A percentile compares a stretch with the other conserved stretches of the same genome.
phyloP scores from a whole-genome alignment of 1,140 invertebrate genomes.

The Aricia agestis region DNA sequence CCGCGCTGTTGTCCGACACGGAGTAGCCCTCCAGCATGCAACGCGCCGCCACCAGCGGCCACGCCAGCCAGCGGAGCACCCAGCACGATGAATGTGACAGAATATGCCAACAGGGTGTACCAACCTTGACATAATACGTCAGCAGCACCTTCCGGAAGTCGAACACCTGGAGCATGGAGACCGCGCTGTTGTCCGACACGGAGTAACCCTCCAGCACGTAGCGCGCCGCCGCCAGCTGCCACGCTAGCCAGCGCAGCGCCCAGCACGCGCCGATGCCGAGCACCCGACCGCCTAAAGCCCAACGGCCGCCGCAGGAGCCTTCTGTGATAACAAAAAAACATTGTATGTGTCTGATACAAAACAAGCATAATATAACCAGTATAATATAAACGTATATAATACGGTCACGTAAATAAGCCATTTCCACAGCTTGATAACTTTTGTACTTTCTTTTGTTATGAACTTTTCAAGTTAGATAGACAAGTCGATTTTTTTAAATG shows the following conservation, averaged over 20 bases:
- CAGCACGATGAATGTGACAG: constrained; percentile 87
- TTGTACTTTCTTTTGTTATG: too few relatives aligned
- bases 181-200: constrained; percentile 97
- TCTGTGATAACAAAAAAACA: constrained; percentile 64
- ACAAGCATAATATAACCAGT: too few relatives aligned
- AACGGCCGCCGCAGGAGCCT: constrained; percentile 79
- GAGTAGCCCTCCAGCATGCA: constrained; percentile 99
- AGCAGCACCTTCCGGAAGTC: constrained; percentile 97
- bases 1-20: constrained; percentile 97
- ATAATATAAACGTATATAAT: too few relatives aligned
- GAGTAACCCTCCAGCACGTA: constrained; percentile 99
- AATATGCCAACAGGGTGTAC: constrained; percentile 78
- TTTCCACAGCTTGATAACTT: too few relatives aligned
- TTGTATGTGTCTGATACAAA: too few relatives aligned
- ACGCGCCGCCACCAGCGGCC: constrained; percentile 95
- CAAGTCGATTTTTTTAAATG: too few relatives aligned
- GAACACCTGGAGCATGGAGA: constrained; percentile 97
- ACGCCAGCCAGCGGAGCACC: constrained; percentile 97
- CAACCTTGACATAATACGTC: constrained; percentile 97
- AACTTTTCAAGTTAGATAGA: too few relatives aligned
- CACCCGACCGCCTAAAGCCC: constrained; percentile 85
- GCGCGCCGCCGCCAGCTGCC: constrained; percentile 96
- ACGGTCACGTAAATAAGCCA: too few relatives aligned
- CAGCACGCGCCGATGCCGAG: constrained; percentile 97
- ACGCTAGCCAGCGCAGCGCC: constrained; percentile 97